Evolutionary conservation across 1,140 invertebrate species (phyloP).

Genomic region (Trachymyrmex cornetzi): DNA sequence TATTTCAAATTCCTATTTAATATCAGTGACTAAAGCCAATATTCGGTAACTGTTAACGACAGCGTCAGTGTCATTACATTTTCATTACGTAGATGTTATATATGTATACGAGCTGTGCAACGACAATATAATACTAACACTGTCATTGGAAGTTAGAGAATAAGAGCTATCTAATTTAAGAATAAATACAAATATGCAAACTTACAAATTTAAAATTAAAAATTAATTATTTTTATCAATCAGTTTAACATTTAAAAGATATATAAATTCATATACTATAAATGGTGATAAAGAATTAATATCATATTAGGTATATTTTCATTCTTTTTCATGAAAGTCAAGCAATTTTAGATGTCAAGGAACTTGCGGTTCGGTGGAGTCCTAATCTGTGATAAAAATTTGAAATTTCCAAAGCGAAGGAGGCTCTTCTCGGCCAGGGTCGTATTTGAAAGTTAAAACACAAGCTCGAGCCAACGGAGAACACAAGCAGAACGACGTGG

Average conservation of each 20-base stretch:
- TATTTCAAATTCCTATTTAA: neutral
- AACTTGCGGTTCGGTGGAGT: neutral
- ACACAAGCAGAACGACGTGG: constrained; percentile 42
- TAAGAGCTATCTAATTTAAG: neutral
- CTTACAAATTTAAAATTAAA: neutral
- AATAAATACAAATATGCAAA: constrained; percentile 2
- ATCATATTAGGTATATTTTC: neutral
- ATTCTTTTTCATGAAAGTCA: neutral
- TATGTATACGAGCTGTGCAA: too few species aligned
- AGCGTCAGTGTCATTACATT: too few species aligned
- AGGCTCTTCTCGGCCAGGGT: neutral
- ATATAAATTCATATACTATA: neutral
- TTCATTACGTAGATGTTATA: too few species aligned
- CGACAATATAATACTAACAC: too few species aligned
- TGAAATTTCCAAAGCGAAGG: constrained; percentile 38
- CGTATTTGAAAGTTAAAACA: constrained; percentile 75
- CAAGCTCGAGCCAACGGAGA: constrained; percentile 19
- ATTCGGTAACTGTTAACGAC: too few species aligned
- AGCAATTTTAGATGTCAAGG: neutral
- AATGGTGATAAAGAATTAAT: neutral
- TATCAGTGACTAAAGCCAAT: too few species aligned
- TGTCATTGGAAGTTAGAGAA: too few species aligned
- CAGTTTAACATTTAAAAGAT: neutral
- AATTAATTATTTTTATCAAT: constrained; percentile 3
- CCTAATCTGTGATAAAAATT: constrained; percentile 40